These are phyloP conservation scores for Corythornis vintsioides DNA, from an alignment of 2,113 vertebrate genomes.

Conservation along the genomic window DNA sequence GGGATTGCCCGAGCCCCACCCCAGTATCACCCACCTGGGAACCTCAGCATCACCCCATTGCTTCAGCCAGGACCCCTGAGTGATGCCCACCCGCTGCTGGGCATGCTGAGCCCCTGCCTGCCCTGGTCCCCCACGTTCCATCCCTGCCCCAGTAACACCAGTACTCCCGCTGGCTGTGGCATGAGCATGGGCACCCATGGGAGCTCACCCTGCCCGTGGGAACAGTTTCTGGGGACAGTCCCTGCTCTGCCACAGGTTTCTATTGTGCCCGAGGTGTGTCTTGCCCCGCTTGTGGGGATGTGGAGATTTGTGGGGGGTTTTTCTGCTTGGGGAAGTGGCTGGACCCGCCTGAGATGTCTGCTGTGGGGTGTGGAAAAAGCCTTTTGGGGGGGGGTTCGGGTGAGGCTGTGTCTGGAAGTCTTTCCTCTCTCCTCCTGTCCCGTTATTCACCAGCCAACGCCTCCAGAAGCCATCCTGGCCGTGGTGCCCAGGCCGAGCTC, in stretches of 20 bases:
- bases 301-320: background rate
- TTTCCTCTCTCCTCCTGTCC: background rate
- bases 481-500: background rate
- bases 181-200: background rate
- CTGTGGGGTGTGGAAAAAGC: background rate
- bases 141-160: background rate
- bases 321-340: background rate
- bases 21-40: background rate
- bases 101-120: background rate
- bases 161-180: background rate
- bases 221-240: background rate
- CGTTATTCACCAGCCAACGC: background rate
- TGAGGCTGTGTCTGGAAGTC: background rate
- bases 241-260: background rate
- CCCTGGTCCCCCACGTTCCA: background rate
- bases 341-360: background rate
- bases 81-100: background rate
- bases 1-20: background rate
- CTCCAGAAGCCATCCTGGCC: background rate
- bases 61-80: background rate
- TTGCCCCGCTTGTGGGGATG: accelerated
- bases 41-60: background rate
- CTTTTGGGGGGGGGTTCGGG: background rate
- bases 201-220: background rate
- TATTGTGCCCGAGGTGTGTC: background rate